A percentile compares a stretch with the other conserved stretches of the same genome.
Conservation (phyloP, 2,797 vertebrate species). For the Gephyroberyx darwinii region DNA sequence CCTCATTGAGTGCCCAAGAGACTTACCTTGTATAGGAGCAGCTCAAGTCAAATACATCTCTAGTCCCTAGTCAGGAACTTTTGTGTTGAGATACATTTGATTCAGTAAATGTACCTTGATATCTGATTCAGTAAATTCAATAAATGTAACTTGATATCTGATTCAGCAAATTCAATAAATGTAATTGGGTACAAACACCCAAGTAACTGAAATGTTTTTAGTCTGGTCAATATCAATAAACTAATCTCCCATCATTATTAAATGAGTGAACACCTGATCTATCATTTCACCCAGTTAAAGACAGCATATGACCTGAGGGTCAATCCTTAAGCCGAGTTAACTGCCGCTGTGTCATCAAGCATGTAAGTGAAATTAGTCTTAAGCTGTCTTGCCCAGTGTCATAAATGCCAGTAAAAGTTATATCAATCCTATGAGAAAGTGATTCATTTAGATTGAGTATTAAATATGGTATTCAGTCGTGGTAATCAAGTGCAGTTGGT, state of each 20-base stretch:
- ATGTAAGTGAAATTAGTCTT: constrained; percentile 38
- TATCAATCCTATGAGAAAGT: neutral
- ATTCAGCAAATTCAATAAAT: too few species aligned
- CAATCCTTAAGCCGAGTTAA: constrained; percentile 51
- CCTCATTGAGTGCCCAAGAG: neutral
- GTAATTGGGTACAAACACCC: neutral
- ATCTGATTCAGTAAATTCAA: neutral
- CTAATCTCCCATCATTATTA: neutral
- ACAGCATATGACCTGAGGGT: constrained; percentile 23
- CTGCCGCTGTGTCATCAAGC: constrained; percentile 45
- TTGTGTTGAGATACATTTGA: neutral
- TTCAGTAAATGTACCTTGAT: neutral
- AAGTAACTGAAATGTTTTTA: neutral
- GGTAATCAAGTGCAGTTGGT: neutral
- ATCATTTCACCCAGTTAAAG: constrained; percentile 15
- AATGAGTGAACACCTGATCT: constrained; percentile 18
- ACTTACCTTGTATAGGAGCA: constrained; percentile 2
- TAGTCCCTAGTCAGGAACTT: neutral
- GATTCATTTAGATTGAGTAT: constrained; percentile 15
- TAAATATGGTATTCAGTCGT: constrained; percentile 4
- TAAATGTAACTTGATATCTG: neutral
- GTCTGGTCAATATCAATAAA: neutral
- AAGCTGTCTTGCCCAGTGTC: constrained; percentile 22
- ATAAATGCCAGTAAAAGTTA: constrained; percentile 25
- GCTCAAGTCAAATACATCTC: neutral